phyloP scores from a whole-genome alignment of 2,113 vertebrate species.

The Empidonax alnorum region DNA sequence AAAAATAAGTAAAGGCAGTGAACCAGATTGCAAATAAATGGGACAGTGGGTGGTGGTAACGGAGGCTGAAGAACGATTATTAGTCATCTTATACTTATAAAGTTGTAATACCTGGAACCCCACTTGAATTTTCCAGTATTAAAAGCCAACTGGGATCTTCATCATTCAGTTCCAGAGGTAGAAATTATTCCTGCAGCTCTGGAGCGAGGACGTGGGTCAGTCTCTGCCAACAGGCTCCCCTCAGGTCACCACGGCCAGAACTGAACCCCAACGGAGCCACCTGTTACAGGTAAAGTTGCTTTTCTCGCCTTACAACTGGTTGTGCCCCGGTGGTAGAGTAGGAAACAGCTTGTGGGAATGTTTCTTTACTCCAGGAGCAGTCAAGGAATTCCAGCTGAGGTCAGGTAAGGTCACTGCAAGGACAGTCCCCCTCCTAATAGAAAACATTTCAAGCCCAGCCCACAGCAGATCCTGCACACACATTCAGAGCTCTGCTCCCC shows the following conservation, averaged over 20 bases:
- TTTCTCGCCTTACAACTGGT: background rate
- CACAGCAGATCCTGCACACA: background rate
- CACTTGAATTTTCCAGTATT: background rate
- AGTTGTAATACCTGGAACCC: background rate
- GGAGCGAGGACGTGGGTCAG: background rate
- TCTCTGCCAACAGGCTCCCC: background rate
- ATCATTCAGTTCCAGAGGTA: background rate
- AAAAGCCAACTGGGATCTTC: background rate
- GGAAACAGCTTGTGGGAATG: background rate
- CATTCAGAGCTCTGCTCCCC: background rate
- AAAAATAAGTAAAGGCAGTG: background rate
- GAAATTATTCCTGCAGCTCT: background rate
- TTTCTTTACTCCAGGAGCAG: background rate
- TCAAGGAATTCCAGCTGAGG: background rate
- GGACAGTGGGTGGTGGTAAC: background rate
- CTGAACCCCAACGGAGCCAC: fast-evolving
- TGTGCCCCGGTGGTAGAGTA: background rate
- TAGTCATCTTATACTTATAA: background rate
- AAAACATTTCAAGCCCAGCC: background rate
- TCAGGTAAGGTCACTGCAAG: background rate
- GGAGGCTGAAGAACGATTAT: background rate
- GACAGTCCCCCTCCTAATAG: background rate
- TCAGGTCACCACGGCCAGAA: background rate
- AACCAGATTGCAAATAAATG: background rate
- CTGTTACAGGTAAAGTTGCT: background rate